Evolutionary conservation across 1,140 invertebrate genomes (phyloP).

Genomic region (Triops cancriformis): DNA sequence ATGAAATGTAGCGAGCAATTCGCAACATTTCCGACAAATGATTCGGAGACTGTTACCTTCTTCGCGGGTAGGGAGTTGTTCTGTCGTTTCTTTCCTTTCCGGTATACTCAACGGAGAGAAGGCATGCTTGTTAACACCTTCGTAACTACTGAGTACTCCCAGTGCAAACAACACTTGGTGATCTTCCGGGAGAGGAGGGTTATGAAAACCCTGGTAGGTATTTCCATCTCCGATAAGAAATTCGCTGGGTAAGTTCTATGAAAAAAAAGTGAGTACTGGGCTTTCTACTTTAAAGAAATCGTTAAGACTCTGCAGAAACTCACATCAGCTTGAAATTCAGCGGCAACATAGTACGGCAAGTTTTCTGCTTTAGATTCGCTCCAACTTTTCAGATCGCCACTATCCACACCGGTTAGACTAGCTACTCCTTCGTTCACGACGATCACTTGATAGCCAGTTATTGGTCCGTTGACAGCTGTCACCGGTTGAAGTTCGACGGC

Average conservation of each 20-base stretch:
- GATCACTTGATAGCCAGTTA: constrained; percentile 59
- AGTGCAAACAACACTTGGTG: constrained; percentile 58
- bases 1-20: too few species aligned
- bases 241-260: constrained; percentile 45
- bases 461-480: constrained; percentile 62
- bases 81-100: not conserved
- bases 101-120: constrained; percentile 51
- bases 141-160: constrained; percentile 58
- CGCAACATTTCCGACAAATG: too few species aligned
- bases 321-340: constrained; percentile 53
- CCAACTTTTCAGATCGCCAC: constrained; percentile 48
- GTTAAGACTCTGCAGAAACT: constrained; percentile 14
- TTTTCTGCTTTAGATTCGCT: constrained; percentile 49
- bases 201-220: constrained; percentile 65
- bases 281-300: not conserved
- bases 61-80: not conserved
- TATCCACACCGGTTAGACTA: constrained; percentile 45
- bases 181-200: constrained; percentile 59
- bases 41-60: too few species aligned
- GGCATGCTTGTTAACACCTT: constrained; percentile 51
- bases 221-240: constrained; percentile 70
- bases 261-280: constrained; percentile 32
- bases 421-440: constrained; percentile 55
- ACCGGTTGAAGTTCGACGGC: constrained; percentile 52
- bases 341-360: constrained; percentile 68